Evolutionary conservation across 2,888 invertebrate genomes (phyloP).

Genomic region (Tuberolachnus salignus): DNA sequence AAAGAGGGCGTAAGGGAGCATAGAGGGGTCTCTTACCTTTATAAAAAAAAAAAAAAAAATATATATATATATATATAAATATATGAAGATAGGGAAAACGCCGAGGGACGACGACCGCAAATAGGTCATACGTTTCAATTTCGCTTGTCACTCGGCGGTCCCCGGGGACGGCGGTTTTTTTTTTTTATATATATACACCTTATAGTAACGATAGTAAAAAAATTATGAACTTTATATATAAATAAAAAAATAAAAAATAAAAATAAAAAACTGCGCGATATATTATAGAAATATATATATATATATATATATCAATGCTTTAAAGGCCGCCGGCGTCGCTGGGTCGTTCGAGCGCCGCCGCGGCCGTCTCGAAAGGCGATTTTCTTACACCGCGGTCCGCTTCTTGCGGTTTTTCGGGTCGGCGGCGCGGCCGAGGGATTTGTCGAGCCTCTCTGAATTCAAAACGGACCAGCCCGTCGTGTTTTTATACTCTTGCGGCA

Average conservation of each 20-base stretch:
- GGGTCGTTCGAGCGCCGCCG: too few relatives aligned
- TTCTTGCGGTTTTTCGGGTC: too few relatives aligned
- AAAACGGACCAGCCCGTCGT: too few relatives aligned
- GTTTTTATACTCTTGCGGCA: too few relatives aligned
- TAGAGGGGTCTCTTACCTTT: slow-evolving; percentile 41
- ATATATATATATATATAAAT: too few relatives aligned
- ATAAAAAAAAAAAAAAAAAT: too few relatives aligned
- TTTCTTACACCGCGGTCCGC: too few relatives aligned
- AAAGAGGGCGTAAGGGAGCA: background rate
- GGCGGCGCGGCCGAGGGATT: background rate
- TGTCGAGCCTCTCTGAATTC: too few relatives aligned
- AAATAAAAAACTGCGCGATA: too few relatives aligned
- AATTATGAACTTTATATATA: slow-evolving; percentile 55
- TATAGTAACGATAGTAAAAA: slow-evolving; percentile 41
- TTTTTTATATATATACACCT: background rate
- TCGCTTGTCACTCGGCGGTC: slow-evolving; percentile 38
- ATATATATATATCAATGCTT: too few relatives aligned
- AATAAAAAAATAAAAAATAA: background rate
- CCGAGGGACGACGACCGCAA: slow-evolving; percentile 32
- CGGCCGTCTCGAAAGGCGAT: background rate
- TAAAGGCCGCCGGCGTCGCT: background rate
- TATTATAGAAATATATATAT: slow-evolving; percentile 1
- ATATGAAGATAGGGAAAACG: background rate
- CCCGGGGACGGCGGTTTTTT: slow-evolving; percentile 32
- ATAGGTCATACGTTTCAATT: slow-evolving; percentile 56